These are phyloP conservation scores for Sebastes taczanowskii DNA, from an alignment of 2,797 vertebrate species.

Conservation along the genomic window DNA sequence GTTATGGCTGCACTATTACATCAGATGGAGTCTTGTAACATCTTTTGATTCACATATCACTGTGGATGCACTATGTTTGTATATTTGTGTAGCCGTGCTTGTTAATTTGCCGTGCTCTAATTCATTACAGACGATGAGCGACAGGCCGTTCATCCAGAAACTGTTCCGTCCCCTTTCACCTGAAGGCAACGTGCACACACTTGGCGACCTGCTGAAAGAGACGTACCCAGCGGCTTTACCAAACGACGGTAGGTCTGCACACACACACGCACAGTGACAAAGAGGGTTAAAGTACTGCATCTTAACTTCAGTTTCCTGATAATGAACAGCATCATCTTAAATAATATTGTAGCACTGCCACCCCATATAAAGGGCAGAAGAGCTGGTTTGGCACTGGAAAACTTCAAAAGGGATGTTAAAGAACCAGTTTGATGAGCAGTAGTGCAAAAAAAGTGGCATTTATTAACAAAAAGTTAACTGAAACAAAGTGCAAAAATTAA, in stretches of 20 bases:
- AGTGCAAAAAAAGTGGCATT: too few relatives aligned
- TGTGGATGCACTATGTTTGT: background rate
- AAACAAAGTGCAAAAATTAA: too few relatives aligned
- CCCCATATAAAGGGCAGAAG: too few relatives aligned
- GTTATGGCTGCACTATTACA: background rate
- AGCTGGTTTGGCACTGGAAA: too few relatives aligned
- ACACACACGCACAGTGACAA: background rate
- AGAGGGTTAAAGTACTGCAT: background rate
- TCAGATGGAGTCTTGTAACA: background rate
- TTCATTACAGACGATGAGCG: slow-evolving; percentile 85
- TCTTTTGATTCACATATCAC: background rate
- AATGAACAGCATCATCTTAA: background rate
- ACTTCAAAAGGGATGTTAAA: too few relatives aligned
- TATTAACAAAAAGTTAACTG: too few relatives aligned
- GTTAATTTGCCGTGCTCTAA: slow-evolving; percentile 6
- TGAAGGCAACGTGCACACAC: slow-evolving; percentile 89
- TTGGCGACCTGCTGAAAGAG: slow-evolving; percentile 94
- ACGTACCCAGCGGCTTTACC: slow-evolving; percentile 87
- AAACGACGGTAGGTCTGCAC: slow-evolving; percentile 83
- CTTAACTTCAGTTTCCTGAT: background rate
- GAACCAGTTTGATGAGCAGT: too few relatives aligned
- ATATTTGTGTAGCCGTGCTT: background rate
- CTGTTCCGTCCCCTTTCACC: slow-evolving; percentile 91
- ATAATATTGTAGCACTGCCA: too few relatives aligned
- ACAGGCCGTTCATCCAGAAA: slow-evolving; percentile 97